These are phyloP conservation scores for Nannospalax galili DNA, from an alignment of 2,113 vertebrate genomes.

Conservation along the genomic window DNA sequence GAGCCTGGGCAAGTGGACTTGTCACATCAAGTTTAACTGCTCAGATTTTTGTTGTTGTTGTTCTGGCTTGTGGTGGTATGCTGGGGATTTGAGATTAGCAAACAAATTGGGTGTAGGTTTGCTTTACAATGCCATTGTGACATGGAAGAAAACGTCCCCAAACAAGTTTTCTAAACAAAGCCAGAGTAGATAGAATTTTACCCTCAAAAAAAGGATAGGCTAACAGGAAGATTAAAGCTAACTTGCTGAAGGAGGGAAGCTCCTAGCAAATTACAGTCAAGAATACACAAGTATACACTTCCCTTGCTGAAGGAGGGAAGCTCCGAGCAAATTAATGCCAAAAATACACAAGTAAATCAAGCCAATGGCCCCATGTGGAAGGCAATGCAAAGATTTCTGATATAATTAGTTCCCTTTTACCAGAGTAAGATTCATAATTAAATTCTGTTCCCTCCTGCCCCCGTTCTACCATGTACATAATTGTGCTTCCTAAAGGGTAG, in stretches of 20 bases:
- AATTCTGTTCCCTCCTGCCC: not conserved
- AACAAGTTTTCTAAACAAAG: constrained; percentile 57
- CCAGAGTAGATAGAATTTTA: constrained; percentile 36
- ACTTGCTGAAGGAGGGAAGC: constrained; percentile 60
- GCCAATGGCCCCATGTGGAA: not conserved
- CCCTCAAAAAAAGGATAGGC: constrained; percentile 16
- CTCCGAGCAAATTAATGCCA: too few species aligned
- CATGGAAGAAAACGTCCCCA: constrained; percentile 40
- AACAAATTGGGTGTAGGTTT: constrained; percentile 12
- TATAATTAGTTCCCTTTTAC: constrained; percentile 53
- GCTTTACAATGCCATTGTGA: not conserved
- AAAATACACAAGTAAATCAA: constrained; percentile 39
- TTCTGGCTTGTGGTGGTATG: not conserved
- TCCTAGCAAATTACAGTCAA: constrained; percentile 35
- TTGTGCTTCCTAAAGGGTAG: constrained; percentile 35
- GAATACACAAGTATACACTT: too few species aligned
- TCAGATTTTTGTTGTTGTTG: not conserved
- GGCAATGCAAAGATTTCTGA: constrained; percentile 17
- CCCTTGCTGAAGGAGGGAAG: too few species aligned
- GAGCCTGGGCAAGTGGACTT: constrained; percentile 3
- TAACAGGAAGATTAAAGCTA: constrained; percentile 18
- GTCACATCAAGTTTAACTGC: not conserved
- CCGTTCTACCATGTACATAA: not conserved
- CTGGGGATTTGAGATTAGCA: not conserved
- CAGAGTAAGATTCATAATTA: constrained; percentile 47